Percentiles rank a stretch among this genome's conserved stretches.
These are phyloP conservation scores for Botia almorhae DNA, from an alignment of 2,797 vertebrate species.

Conservation along the genomic window DNA sequence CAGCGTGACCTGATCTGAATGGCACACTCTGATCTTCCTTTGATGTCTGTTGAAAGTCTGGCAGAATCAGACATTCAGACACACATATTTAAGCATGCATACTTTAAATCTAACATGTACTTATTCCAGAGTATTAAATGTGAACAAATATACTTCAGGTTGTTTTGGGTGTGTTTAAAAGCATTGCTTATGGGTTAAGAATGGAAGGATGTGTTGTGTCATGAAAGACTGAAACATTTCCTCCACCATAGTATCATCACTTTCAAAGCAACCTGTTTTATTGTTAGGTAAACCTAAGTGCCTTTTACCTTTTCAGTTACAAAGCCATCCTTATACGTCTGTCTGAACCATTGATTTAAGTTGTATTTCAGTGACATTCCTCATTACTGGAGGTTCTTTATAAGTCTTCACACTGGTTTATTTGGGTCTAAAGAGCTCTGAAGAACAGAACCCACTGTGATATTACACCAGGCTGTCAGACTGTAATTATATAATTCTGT, in stretches of 20 bases:
- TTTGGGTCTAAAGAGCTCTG: too few species aligned
- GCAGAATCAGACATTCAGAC: conserved; percentile 45
- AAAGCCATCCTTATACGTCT: background rate
- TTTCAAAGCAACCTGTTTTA: too few species aligned
- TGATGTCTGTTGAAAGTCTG: conserved; percentile 46
- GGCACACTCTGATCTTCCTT: conserved; percentile 45
- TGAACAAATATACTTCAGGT: conserved; percentile 5
- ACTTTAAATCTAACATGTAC: conserved; percentile 35
- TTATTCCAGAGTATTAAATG: conserved; percentile 34
- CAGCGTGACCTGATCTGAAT: conserved; percentile 47
- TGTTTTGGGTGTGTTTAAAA: conserved; percentile 26
- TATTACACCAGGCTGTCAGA: too few species aligned
- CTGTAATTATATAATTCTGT: too few species aligned
- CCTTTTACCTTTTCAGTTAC: background rate
- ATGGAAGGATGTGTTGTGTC: background rate
- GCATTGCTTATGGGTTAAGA: background rate
- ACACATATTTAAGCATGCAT: conserved; percentile 44
- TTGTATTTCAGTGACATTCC: background rate
- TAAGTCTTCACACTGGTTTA: background rate
- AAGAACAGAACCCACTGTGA: too few species aligned
- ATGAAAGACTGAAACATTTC: background rate
- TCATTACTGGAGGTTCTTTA: background rate
- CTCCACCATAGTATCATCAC: background rate
- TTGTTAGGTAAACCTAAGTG: too few species aligned
- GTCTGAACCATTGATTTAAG: background rate